Evolutionary conservation across 1,140 invertebrate genomes (phyloP).

Genomic region (Amphibalanus amphitrite): DNA sequence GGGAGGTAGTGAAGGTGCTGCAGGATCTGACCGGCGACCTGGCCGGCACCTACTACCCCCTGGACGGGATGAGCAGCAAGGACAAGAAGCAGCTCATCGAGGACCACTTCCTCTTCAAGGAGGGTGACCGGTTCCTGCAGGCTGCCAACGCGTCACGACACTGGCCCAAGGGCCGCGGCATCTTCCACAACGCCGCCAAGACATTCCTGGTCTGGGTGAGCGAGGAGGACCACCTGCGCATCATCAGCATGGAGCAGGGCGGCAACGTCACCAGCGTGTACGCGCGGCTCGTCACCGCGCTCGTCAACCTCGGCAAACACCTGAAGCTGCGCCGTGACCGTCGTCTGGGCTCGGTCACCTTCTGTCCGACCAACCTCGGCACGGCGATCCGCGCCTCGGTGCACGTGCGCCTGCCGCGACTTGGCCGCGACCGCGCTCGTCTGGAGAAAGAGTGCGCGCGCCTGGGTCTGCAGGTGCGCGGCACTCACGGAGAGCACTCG

Average conservation of each 20-base stretch:
- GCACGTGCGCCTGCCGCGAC: slow-evolving; percentile 91
- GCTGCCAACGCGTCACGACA: slow-evolving; percentile 33
- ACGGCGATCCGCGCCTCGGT: slow-evolving; percentile 95
- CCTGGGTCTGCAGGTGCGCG: slow-evolving; percentile 71
- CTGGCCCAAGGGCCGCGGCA: slow-evolving; percentile 39
- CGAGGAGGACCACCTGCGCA: slow-evolving; percentile 40
- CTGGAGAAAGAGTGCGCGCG: slow-evolving; percentile 77
- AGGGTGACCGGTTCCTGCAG: slow-evolving; percentile 29
- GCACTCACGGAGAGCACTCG: slow-evolving; percentile 85
- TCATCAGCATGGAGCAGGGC: slow-evolving; percentile 42
- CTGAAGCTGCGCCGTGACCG: slow-evolving; percentile 82
- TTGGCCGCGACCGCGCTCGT: slow-evolving; percentile 73
- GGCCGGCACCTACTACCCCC: slow-evolving; percentile 25
- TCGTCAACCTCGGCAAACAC: slow-evolving; percentile 81
- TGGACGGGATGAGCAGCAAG: slow-evolving; percentile 22
- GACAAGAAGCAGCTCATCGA: slow-evolving; percentile 21
- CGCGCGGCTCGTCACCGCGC: slow-evolving; percentile 68
- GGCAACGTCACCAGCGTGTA: slow-evolving; percentile 49
- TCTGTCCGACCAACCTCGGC: slow-evolving; percentile 95
- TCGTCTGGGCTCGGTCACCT: slow-evolving; percentile 88
- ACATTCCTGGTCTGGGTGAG: slow-evolving; percentile 41
- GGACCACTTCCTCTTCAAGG: slow-evolving; percentile 29
- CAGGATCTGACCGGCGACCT: slow-evolving; percentile 46
- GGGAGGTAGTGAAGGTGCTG: slow-evolving; percentile 20
- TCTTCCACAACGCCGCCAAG: slow-evolving; percentile 37